Base-by-base conservation (phyloP, 2,797 vertebrate genomes). In the Hydrolagus colliei region DNA sequence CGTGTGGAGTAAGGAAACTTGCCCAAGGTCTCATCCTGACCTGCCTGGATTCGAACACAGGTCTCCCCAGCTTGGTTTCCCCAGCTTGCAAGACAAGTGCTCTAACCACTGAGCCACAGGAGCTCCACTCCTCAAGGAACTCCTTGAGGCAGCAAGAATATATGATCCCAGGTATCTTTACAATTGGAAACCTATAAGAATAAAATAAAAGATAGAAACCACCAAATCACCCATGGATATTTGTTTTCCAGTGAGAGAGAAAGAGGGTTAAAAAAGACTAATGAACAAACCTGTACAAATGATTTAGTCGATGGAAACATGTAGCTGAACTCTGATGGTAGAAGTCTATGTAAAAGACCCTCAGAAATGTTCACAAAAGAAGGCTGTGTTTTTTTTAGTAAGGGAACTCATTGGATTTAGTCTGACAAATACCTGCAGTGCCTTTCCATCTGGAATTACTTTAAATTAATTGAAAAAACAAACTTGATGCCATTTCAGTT, bases 391-490 rank as follows among this genome's bases (percentile, higher is more conserved):
- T 41, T 82, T 52, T 52, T 84, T n/a, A 71, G 22, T 52, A 10
- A 52, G 65, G 2, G 79, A 84, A 71, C 14, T 84, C 65, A 84
- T 11, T 84, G 79, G 79, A 68, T 84, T 84, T 71, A 84, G 79
- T 13, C 79, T 84, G 79, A 84, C 79, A 84, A 35, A 84, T 41
- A 84, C 65, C 79, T 84, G 65, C 79, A 71, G 65, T 20, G 79
- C 16, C 32, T 84, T 71, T 68, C 35, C 79, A 84, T 84, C 79
- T 84, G 79, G 79, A 84, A 32, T 84, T 84, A 84, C 79, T 84
- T 84, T 84, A 84, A 84, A 84, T 84, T 84, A 84, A 84, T 84
- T 68, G 79, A 71, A 84, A 84, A 84, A 84, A 84, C 79, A 84
- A 84, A 84, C 79, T 84, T 84, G 65, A 71, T 84, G 79, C 79